Conservation (phyloP, 1,140 invertebrate species). For the Diabrotica virgifera region DNA sequence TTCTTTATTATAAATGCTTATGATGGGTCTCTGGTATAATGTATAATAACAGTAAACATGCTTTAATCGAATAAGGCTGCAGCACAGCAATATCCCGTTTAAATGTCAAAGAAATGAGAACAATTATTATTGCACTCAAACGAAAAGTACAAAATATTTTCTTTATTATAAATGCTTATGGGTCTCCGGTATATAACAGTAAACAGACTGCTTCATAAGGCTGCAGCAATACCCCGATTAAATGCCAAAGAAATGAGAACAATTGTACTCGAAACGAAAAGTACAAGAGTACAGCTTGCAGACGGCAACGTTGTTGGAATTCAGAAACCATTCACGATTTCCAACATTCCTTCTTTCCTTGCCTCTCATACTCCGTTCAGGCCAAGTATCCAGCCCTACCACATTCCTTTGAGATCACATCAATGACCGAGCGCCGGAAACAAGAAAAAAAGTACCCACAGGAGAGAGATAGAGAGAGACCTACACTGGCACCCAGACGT, state of each 20-base stretch:
- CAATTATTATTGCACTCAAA: slow-evolving; percentile 29
- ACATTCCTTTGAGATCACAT: slow-evolving; percentile 50
- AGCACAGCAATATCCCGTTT: too few relatives aligned
- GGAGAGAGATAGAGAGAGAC: slow-evolving; percentile 31
- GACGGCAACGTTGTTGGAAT: slow-evolving; percentile 42
- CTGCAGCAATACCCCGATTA: too few relatives aligned
- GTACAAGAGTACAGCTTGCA: slow-evolving; percentile 11
- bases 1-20: too few relatives aligned
- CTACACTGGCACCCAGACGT: slow-evolving; percentile 32
- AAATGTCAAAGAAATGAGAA: slow-evolving; percentile 22
- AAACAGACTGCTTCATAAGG: too few relatives aligned
- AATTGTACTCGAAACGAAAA: slow-evolving; percentile 22
- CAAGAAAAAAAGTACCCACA: slow-evolving; percentile 37
- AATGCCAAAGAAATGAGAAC: slow-evolving; percentile 24
- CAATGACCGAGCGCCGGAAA: slow-evolving; percentile 48
- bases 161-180: too few relatives aligned
- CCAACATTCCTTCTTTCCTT: slow-evolving; percentile 44
- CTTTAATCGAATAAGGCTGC: too few relatives aligned
- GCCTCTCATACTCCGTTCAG: slow-evolving; percentile 27
- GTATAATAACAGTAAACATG: too few relatives aligned
- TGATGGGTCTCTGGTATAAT: too few relatives aligned
- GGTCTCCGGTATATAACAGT: too few relatives aligned
- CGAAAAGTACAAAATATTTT: slow-evolving; percentile 2
- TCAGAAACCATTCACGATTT: slow-evolving; percentile 49
- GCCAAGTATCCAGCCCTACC: slow-evolving; percentile 42